These are phyloP conservation scores for Serripes groenlandicus DNA, from an alignment of 2,888 invertebrate genomes.

Conservation along the genomic window DNA sequence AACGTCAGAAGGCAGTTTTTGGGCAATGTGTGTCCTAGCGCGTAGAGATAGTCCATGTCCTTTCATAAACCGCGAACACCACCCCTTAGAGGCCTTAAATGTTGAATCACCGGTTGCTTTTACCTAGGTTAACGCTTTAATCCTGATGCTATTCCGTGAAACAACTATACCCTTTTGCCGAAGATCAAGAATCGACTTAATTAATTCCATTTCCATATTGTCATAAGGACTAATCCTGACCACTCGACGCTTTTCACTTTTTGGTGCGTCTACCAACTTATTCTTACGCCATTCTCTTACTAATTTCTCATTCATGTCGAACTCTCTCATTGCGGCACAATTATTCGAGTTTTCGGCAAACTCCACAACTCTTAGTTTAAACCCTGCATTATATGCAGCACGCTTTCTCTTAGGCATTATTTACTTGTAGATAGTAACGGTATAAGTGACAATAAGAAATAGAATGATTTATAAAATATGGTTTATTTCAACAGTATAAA, in stretches of 20 bases:
- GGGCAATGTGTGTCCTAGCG: constrained; percentile 8
- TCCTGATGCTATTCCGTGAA: background rate
- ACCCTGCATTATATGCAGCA: constrained; percentile 10
- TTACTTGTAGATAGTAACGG: too few relatives aligned
- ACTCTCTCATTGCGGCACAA: constrained; percentile 21
- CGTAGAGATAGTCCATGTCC: background rate
- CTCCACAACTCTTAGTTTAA: constrained; percentile 21
- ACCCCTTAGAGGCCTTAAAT: constrained; percentile 2
- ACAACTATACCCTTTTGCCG: constrained; percentile 8
- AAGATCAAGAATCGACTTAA: constrained; percentile 1
- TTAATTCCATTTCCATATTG: constrained; percentile 1
- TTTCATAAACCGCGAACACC: constrained; percentile 19
- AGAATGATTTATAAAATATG: too few relatives aligned
- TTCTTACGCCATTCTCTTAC: constrained; percentile 12
- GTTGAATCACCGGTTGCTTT: background rate
- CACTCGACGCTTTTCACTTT: constrained; percentile 5
- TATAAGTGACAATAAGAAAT: too few relatives aligned
- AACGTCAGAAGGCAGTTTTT: constrained; percentile 18
- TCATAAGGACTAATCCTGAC: constrained; percentile 14
- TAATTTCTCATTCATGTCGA: constrained; percentile 21
- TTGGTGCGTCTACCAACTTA: background rate
- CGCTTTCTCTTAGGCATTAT: constrained; percentile 22
- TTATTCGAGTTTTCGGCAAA: constrained; percentile 33
- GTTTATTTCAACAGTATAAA: too few relatives aligned
- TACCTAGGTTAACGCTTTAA: background rate